phyloP scores from a whole-genome alignment of 2,797 vertebrate genomes.

The Acridotheres tristis region DNA sequence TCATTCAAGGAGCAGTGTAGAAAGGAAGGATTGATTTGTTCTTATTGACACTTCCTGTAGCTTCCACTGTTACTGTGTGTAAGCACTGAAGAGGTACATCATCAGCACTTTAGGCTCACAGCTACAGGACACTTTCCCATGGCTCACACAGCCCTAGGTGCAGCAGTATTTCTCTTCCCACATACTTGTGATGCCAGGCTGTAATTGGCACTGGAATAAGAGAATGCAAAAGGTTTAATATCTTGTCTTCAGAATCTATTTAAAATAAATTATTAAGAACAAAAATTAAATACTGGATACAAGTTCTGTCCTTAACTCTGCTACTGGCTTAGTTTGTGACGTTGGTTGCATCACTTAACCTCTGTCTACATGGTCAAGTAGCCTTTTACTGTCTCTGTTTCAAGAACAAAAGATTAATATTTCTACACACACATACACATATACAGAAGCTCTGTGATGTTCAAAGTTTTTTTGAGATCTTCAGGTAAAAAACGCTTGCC shows the following conservation, averaged over 20 bases:
- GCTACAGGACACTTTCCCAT: neutral
- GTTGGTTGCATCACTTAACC: neutral
- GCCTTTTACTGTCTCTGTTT: neutral
- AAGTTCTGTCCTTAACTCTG: neutral
- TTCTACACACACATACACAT: neutral
- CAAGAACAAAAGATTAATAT: neutral
- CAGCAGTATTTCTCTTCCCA: neutral
- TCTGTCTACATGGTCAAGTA: neutral
- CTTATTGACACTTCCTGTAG: neutral
- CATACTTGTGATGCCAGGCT: neutral
- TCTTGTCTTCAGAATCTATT: neutral
- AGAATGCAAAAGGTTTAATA: neutral
- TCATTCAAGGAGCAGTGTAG: neutral
- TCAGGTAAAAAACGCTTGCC: neutral
- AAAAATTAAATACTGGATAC: neutral
- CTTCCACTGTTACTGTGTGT: neutral
- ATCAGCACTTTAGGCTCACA: neutral
- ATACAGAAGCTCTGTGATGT: neutral
- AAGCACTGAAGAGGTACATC: neutral
- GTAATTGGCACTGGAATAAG: neutral
- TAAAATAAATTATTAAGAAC: neutral
- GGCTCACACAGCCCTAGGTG: neutral
- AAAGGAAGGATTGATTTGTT: neutral
- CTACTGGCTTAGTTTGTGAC: neutral
- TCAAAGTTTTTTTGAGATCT: neutral